Conservation (phyloP, 2,797 vertebrate species). For the Nasua narica region DNA sequence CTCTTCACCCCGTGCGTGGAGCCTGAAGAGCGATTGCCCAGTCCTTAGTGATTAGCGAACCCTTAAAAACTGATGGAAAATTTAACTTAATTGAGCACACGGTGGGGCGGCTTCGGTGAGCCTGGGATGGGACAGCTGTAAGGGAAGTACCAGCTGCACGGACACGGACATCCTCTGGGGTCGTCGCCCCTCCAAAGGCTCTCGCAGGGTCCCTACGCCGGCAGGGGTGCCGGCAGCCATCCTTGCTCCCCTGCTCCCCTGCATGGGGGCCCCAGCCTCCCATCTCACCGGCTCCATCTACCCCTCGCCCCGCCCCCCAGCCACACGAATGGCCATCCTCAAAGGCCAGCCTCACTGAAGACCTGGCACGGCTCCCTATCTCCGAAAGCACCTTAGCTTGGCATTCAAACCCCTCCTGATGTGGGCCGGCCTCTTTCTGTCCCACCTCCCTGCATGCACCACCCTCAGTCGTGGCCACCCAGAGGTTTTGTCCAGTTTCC, state of each 20-base stretch:
- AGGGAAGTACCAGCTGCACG: not conserved
- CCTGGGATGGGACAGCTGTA: too few relatives aligned
- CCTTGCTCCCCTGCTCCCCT: not conserved
- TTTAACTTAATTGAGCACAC: constrained; percentile 12
- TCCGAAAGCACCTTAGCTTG: not conserved
- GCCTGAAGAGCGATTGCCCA: not conserved
- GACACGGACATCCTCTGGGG: not conserved
- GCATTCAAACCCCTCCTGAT: not conserved
- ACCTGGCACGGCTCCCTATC: not conserved
- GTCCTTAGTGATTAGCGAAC: constrained; percentile 11
- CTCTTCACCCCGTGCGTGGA: not conserved
- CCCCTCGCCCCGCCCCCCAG: not conserved
- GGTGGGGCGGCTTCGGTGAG: not conserved
- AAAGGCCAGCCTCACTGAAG: not conserved
- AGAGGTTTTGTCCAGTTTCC: not conserved
- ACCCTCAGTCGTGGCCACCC: not conserved
- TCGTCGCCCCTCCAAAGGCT: not conserved
- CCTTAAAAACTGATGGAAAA: not conserved
- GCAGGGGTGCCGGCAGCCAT: not conserved
- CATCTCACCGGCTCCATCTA: rapidly evolving
- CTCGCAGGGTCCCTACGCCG: rapidly evolving
- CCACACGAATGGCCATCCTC: rapidly evolving
- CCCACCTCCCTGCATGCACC: rapidly evolving
- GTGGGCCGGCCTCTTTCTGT: not conserved
- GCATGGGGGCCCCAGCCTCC: not conserved